These are phyloP conservation scores for Carcharodon carcharias DNA, from an alignment of 2,797 vertebrate species.

Conservation along the genomic window DNA sequence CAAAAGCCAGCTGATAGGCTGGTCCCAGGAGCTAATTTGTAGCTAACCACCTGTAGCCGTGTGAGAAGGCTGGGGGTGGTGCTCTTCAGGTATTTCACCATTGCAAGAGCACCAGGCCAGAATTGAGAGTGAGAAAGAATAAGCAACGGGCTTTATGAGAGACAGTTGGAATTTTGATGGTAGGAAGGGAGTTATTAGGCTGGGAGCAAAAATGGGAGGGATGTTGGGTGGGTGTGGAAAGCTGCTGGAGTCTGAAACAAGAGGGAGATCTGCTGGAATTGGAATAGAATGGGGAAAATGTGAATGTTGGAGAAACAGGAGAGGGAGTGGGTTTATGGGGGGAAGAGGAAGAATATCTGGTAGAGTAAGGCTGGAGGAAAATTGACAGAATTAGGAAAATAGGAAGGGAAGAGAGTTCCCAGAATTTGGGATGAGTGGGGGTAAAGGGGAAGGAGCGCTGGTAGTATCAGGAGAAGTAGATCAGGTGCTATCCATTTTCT, in stretches of 20 bases:
- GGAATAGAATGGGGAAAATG: background rate
- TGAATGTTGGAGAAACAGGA: background rate
- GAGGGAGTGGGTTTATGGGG: too few species aligned
- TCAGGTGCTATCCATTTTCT: background rate
- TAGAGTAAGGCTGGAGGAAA: background rate
- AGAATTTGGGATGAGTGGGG: background rate
- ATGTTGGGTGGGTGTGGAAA: background rate
- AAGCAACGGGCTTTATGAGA: background rate
- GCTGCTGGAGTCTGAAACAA: too few species aligned
- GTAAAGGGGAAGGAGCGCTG: background rate
- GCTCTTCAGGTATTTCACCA: background rate
- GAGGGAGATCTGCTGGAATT: background rate
- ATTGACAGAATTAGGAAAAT: background rate
- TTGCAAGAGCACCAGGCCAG: background rate
- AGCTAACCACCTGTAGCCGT: background rate
- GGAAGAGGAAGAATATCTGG: background rate
- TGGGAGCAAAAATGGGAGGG: too few species aligned
- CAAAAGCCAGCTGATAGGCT: too few species aligned
- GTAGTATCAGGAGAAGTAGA: background rate
- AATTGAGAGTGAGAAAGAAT: background rate
- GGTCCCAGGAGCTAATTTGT: background rate
- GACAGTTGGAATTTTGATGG: too few species aligned
- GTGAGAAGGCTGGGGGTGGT: background rate
- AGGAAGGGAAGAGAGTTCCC: background rate
- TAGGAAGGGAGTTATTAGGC: too few species aligned